phyloP scores from a whole-genome alignment of 2,888 invertebrate species.

The Orthonevra nobilis region DNA sequence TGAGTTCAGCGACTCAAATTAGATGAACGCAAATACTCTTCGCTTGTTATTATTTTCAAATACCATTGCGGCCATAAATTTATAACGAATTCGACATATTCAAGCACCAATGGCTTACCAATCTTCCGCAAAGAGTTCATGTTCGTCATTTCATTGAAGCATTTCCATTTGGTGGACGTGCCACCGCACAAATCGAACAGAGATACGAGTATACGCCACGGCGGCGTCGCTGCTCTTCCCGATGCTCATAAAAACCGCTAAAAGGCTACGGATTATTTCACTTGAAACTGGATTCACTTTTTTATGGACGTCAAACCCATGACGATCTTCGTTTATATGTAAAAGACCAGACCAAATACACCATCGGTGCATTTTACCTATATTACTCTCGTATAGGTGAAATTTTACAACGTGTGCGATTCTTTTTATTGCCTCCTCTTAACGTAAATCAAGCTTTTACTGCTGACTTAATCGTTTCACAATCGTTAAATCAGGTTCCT shows the following conservation, averaged over 20 bases:
- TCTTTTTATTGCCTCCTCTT: constrained; percentile 57
- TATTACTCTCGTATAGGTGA: too few relatives aligned
- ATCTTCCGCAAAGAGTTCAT: not conserved
- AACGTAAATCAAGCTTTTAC: constrained; percentile 69
- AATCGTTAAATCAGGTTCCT: constrained; percentile 66
- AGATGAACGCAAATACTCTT: too few relatives aligned
- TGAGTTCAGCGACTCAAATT: too few relatives aligned
- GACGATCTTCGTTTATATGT: constrained; percentile 20
- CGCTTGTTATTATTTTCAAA: not conserved
- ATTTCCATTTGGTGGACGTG: not conserved
- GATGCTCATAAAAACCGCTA: constrained; percentile 47
- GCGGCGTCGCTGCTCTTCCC: not conserved
- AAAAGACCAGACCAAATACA: constrained; percentile 1
- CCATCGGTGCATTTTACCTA: too few relatives aligned
- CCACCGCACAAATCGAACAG: constrained; percentile 1
- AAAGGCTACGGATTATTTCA: constrained; percentile 56
- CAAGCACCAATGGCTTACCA: not conserved
- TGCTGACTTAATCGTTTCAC: constrained; percentile 70
- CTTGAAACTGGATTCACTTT: constrained; percentile 42
- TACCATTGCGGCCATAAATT: constrained; percentile 1
- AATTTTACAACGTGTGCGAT: constrained; percentile 37
- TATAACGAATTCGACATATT: not conserved
- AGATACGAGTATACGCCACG: not conserved
- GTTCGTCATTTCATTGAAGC: constrained; percentile 12
- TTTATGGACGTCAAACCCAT: constrained; percentile 41